phyloP scores from a whole-genome alignment of 2,113 vertebrate genomes.

The Pachycephala philippinensis region DNA sequence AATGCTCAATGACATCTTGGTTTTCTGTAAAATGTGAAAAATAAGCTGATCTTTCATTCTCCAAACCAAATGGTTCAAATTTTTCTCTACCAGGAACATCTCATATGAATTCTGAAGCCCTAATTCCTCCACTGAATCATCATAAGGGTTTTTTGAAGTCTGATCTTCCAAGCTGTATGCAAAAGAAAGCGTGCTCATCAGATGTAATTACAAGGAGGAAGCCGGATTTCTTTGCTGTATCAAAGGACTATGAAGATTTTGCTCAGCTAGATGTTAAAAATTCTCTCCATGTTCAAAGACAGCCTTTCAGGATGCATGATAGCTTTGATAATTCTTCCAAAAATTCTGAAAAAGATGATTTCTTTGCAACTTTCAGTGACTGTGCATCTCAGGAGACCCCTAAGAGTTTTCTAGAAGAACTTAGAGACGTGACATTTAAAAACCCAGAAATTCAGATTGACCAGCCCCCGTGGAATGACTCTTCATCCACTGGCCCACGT shows the following conservation, averaged over 20 bases:
- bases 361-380: neutral
- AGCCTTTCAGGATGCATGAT: neutral
- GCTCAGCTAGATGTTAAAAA: neutral
- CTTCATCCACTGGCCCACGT: neutral
- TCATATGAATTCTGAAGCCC: neutral
- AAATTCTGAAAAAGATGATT: neutral
- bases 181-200: slow-evolving; percentile 3
- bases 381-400: neutral
- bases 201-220: neutral
- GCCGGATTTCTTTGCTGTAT: neutral
- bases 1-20: neutral
- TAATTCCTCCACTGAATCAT: neutral
- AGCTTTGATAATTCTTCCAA: neutral
- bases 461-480: neutral
- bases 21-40: slow-evolving; percentile 27
- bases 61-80: neutral
- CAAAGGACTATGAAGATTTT: neutral
- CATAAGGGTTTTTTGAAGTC: neutral
- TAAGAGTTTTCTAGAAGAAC: neutral
- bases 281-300: neutral
- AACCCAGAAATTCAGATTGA: slow-evolving; percentile 10
- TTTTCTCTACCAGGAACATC: slow-evolving; percentile 39
- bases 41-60: neutral
- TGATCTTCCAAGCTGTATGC: neutral
- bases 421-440: neutral